Evolutionary conservation across 2,888 invertebrate species (phyloP), one percentile per base, ranked within the genome.

Genomic region (Chesias legatella): DNA sequence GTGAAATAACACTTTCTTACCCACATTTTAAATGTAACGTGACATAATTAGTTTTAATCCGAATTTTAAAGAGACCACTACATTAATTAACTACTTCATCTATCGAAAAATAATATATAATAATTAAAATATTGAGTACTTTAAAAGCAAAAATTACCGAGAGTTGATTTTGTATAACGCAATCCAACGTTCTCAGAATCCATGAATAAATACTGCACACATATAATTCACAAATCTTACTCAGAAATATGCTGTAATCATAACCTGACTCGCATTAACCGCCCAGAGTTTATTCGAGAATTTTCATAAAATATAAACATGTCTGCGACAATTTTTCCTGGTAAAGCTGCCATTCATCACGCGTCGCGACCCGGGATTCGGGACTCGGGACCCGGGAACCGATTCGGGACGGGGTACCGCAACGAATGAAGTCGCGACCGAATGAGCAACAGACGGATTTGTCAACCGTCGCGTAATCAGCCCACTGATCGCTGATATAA

Each of bases 261-360:
- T 27, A 27, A 31, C 27, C 26, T 24, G 35, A 34, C 40, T 36
- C 35, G 38, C 41, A 43, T 46, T 44, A 42, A 38, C 34, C 30
- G 47, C 48, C 48, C 42, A 46, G 49, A 42, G 52, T 62, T 59
- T 58, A 57, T 58, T 53, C 52, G 37, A 38, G 58, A 49, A 60
- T 61, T 66, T 63, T 64, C 51, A 60, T 68, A 60, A 63, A 59
- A 63, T 56, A 60, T 56, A 56, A 53, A 59, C 60, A 62, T 58
- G 58, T 60, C 57, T 50, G 49, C 41, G 54, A 48, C 57, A 48
- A 71, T 74, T 68, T 69, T 66, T 66, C 58, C 52, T 47, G 46
- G 51, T 54, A 53, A 58, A 53, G 53, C 67, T 46, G 41, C 53
- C 62, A 79, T 80, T 58, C 63, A 58, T 80, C 77, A 72, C 52